Conservation (phyloP, 1,140 invertebrate genomes). For the Habropoda laboriosa region DNA sequence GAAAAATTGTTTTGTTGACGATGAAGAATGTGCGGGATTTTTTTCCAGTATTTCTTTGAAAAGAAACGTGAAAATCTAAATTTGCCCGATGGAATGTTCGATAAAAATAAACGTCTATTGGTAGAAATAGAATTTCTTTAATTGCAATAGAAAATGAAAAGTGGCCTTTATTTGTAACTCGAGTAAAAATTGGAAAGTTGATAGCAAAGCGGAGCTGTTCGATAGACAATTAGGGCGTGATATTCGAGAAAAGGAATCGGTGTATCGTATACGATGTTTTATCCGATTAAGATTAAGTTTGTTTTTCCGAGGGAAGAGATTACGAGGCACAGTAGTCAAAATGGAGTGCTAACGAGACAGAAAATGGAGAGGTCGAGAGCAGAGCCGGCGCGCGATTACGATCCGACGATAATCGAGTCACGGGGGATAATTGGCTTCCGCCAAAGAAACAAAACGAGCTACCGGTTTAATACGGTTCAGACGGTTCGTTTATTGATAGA, state of each 20-base stretch:
- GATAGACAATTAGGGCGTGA: too few species aligned
- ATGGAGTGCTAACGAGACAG: conserved; percentile 37
- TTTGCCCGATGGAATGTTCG: too few species aligned
- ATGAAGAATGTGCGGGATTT: too few species aligned
- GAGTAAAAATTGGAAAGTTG: too few species aligned
- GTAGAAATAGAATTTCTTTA: too few species aligned
- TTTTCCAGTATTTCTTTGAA: too few species aligned
- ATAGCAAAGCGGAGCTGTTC: too few species aligned
- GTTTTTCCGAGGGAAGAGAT: not conserved
- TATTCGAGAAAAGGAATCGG: not conserved
- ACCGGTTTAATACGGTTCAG: conserved; percentile 38
- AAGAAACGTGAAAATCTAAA: too few species aligned
- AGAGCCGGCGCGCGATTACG: conserved; percentile 27
- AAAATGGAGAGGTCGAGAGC: conserved; percentile 32
- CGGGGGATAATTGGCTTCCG: conserved; percentile 39
- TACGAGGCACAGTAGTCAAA: not conserved
- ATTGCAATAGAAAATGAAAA: too few species aligned
- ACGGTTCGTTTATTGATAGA: conserved; percentile 54
- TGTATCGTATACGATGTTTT: not conserved
- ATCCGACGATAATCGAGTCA: conserved; percentile 49
- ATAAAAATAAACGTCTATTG: too few species aligned
- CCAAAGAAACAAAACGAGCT: conserved; percentile 35
- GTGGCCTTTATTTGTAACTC: too few species aligned
- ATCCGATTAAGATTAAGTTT: not conserved
- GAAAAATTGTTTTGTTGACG: too few species aligned